Evolutionary conservation across 2,797 vertebrate species (phyloP), one percentile per base, ranked within the genome.

Genomic region (Xyrichtys novacula): DNA sequence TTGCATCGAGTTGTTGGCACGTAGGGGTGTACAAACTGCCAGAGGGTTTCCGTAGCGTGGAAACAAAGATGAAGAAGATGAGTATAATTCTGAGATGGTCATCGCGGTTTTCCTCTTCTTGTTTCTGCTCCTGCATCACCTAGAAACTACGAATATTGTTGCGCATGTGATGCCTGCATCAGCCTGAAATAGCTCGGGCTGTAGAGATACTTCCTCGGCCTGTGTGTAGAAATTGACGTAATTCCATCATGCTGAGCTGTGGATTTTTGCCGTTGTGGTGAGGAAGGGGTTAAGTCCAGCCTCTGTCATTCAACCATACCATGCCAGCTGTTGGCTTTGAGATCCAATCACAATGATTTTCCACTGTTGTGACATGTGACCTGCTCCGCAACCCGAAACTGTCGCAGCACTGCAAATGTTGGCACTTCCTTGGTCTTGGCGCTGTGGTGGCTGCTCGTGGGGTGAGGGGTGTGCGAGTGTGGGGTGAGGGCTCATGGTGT

Each of bases 341-440:
- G 87, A 90, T 93, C 89, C 89, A 88, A 92, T 94, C 92, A 91
- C 89, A 93, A 92, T 91, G 91, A 93, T 94, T 94, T 95, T 94
- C 91, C 91, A 91, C 90, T 92, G 91, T 94, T 94, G 91, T 94
- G 91, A 94, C 92, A 93, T 87, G 89, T 92, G 93, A 94, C 92
- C 91, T 81, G 80, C 80, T 85, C 85, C 75, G 86, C 91, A 92
- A 94, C 89, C 88, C 43, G 81, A 93, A 93, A 94, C 91, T 90
- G 87, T 89, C 74, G 81, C 83, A 74, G 85, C 74, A 31, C 66
- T 86, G 88, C 88, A 92, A 92, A 92, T 88, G 83, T 93, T 92
- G 89, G 88, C 90, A 91, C 88, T 75, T 89, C 64, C 63, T 81
- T 88, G 76, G 68, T 83, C 76, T 78, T 87, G 80, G 74, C 65